These are phyloP conservation scores for Agrilus biguttatus DNA, from an alignment of 2,888 invertebrate genomes.

Conservation along the genomic window DNA sequence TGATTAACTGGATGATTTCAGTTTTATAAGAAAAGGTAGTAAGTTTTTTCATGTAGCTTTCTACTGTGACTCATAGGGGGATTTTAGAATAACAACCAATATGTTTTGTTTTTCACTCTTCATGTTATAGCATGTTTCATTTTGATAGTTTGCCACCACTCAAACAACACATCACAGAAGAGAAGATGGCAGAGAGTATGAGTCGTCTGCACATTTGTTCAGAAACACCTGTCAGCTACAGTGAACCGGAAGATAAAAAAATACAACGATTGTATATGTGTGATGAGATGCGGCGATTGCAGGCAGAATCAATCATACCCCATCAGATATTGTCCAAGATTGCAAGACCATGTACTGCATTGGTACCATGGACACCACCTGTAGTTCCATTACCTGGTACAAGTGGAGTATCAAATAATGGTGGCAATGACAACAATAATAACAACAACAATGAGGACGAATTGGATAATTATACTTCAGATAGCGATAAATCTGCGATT, in stretches of 20 bases:
- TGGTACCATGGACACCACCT: conserved; percentile 71
- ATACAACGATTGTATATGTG: conserved; percentile 41
- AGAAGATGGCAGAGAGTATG: conserved; percentile 71
- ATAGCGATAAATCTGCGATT: no score
- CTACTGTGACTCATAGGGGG: no score
- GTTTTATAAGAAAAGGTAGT: no score
- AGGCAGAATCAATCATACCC: conserved; percentile 52
- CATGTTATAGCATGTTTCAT: neutral
- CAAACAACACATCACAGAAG: conserved; percentile 70
- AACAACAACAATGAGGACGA: no score
- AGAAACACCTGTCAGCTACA: conserved; percentile 19
- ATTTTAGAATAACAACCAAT: no score
- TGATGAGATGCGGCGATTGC: conserved; percentile 53
- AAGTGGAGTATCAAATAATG: no score
- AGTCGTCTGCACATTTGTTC: conserved; percentile 55
- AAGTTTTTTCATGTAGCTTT: no score
- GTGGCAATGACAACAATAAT: no score
- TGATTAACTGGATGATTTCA: no score
- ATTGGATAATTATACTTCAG: no score
- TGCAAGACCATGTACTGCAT: conserved; percentile 61
- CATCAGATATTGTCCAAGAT: conserved; percentile 45
- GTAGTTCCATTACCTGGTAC: conserved; percentile 6
- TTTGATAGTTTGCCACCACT: conserved; percentile 24
- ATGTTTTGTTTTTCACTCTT: no score
- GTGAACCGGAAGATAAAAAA: conserved; percentile 19